A percentile compares a stretch with the other conserved stretches of the same genome.
Conservation (phyloP, 37 sponge, comb jelly and placozoan species). For the Crambe crambe region DNA sequence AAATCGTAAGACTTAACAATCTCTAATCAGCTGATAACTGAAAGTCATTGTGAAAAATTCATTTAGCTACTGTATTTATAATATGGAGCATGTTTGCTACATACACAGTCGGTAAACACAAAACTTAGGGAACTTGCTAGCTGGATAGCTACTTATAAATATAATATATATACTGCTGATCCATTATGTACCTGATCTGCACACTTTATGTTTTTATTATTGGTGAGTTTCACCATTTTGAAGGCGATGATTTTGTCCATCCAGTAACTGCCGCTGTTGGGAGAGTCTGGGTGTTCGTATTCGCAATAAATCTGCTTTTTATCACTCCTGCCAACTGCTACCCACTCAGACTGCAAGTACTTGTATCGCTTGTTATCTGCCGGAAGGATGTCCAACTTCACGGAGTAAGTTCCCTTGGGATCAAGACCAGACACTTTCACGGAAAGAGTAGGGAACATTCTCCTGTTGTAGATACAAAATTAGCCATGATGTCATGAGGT, state of each 20-base stretch:
- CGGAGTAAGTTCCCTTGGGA: conserved; percentile 58
- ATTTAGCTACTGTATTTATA: no score
- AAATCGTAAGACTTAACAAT: no score
- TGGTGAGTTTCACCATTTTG: conserved; percentile 81
- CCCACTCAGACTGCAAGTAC: conserved; percentile 79
- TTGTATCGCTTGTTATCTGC: conserved; percentile 85
- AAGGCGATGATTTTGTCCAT: conserved; percentile 64
- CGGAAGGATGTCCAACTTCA: conserved; percentile 57
- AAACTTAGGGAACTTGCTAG: no score
- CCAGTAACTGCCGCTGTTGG: conserved; percentile 70
- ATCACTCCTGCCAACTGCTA: conserved; percentile 72
- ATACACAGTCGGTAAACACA: no score
- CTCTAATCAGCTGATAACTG: no score
- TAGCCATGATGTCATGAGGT: not conserved
- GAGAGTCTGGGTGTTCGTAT: conserved; percentile 76
- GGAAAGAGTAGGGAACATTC: conserved; percentile 84
- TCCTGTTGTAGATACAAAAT: conserved; percentile 45
- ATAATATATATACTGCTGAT: not conserved
- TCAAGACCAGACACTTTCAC: conserved; percentile 64
- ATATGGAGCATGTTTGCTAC: no score
- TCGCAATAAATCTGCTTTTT: conserved; percentile 41
- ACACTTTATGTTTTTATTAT: conserved; percentile 50
- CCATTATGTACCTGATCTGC: conserved; percentile 49
- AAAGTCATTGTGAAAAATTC: no score
- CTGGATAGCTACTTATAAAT: not conserved